Evolutionary conservation across 2,888 invertebrate species (phyloP).

Genomic region (Nematopogon swammerdamellus): DNA sequence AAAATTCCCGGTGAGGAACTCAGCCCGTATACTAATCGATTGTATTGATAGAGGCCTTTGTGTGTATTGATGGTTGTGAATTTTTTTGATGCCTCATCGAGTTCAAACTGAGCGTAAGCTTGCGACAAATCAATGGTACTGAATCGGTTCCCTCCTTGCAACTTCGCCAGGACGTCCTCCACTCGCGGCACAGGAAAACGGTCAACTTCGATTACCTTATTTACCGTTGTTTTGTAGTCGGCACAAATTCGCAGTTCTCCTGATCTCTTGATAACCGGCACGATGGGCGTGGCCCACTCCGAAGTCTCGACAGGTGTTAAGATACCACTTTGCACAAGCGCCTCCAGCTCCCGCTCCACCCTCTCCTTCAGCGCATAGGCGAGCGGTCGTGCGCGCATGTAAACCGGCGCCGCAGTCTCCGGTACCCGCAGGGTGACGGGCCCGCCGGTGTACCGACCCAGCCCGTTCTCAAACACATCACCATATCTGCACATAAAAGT

Average conservation of each 20-base stretch:
- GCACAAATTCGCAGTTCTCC: not conserved
- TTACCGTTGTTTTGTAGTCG: constrained; percentile 10
- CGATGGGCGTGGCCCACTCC: not conserved
- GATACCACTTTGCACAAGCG: no score
- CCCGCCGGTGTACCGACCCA: constrained; percentile 5
- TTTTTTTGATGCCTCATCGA: constrained; percentile 7
- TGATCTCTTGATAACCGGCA: not conserved
- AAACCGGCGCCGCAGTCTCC: no score
- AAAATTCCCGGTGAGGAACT: constrained; percentile 12
- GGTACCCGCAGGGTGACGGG: not conserved
- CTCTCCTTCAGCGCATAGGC: no score
- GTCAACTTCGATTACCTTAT: constrained; percentile 14
- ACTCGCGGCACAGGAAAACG: constrained; percentile 1
- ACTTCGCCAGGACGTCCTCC: constrained; percentile 7
- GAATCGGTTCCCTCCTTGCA: constrained; percentile 1
- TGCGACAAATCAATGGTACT: constrained; percentile 1
- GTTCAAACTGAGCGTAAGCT: constrained; percentile 7
- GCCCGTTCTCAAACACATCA: not conserved
- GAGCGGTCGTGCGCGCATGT: no score
- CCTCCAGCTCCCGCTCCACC: no score
- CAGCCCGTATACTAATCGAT: constrained; percentile 12
- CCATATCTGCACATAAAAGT: not conserved
- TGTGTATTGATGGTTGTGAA: constrained; percentile 13
- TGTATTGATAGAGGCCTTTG: no score
- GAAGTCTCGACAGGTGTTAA: no score